Evolutionary conservation across 2,797 vertebrate genomes (phyloP).

Genomic region (Betta splendens): DNA sequence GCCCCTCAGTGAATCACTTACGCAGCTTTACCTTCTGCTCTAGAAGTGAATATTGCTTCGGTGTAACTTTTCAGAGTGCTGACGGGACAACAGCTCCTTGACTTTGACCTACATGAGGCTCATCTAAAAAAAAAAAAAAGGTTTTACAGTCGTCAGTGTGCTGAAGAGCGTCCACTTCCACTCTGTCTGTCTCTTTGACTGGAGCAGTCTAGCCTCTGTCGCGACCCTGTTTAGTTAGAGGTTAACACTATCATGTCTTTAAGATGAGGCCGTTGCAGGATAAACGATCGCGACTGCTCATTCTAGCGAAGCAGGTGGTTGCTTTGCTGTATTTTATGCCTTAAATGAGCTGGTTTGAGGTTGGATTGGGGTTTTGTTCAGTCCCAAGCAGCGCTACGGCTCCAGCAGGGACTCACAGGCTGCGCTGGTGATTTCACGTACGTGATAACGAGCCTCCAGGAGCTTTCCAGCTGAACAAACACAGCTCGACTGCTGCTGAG

Average conservation of each 20-base stretch:
- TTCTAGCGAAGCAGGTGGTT: constrained; percentile 32
- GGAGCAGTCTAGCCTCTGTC: constrained; percentile 65
- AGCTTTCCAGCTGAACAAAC: constrained; percentile 84
- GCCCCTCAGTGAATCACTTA: constrained; percentile 25
- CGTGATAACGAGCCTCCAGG: constrained; percentile 62
- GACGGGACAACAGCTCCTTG: constrained; percentile 50
- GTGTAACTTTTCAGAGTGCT: constrained; percentile 1
- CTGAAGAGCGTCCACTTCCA: constrained; percentile 55
- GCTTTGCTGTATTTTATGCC: constrained; percentile 35
- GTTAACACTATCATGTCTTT: constrained; percentile 49
- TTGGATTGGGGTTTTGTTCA: constrained; percentile 23
- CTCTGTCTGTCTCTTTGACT: constrained; percentile 44
- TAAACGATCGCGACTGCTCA: constrained; percentile 38
- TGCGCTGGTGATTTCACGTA: constrained; percentile 50
- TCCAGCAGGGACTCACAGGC: constrained; percentile 44
- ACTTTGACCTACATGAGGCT: constrained; percentile 40
- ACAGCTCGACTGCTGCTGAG: too few species aligned
- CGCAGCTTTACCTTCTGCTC: constrained; percentile 3
- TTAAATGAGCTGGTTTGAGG: constrained; percentile 26
- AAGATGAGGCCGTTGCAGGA: constrained; percentile 22
- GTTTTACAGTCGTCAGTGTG: constrained; percentile 42
- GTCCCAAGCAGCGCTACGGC: constrained; percentile 44
- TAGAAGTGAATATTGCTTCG: constrained; percentile 21
- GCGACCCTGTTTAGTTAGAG: constrained; percentile 53
- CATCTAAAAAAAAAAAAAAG: constrained; percentile 45